A percentile compares a stretch with the other conserved stretches of the same genome.
Conservation (phyloP, 2,113 vertebrate species). For the Gambusia holbrooki region DNA sequence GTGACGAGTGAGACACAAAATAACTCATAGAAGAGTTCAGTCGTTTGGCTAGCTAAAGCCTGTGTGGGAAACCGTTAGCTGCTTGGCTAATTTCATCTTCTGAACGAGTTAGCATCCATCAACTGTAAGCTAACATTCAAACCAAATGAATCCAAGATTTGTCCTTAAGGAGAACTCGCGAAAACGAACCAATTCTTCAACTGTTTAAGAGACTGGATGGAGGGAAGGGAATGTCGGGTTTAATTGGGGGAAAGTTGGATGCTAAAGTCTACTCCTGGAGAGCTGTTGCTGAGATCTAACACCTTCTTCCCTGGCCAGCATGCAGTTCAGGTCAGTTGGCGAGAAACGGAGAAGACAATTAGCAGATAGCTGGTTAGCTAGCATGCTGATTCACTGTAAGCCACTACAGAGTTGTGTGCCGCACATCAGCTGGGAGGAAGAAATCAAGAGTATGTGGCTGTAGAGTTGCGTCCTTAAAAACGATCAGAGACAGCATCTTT, state of each 20-base stretch:
- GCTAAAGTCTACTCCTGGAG: slow-evolving; percentile 45
- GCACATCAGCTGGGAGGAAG: slow-evolving; percentile 25
- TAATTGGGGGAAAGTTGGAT: slow-evolving; percentile 50
- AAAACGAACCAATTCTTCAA: slow-evolving; percentile 9
- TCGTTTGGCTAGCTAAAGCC: too few species aligned
- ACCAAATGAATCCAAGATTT: slow-evolving; percentile 13
- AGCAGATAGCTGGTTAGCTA: slow-evolving; percentile 57
- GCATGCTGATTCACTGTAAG: slow-evolving; percentile 36
- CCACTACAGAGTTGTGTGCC: slow-evolving; percentile 43
- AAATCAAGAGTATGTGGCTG: not conserved
- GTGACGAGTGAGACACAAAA: too few species aligned
- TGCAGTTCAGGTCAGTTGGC: slow-evolving; percentile 34
- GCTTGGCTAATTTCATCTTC: too few species aligned
- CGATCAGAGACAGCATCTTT: slow-evolving; percentile 44
- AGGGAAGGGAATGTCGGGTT: slow-evolving; percentile 4
- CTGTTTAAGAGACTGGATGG: slow-evolving; percentile 13
- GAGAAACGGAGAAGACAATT: slow-evolving; percentile 62
- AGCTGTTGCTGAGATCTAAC: slow-evolving; percentile 51
- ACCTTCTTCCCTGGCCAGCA: slow-evolving; percentile 54
- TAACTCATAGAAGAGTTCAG: too few species aligned
- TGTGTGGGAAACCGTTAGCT: too few species aligned
- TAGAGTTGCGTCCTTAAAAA: not conserved
- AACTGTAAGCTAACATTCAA: too few species aligned
- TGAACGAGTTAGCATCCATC: too few species aligned
- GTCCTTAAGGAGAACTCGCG: not conserved